These are phyloP conservation scores for Propithecus perrieri DNA, from an alignment of 2,797 vertebrate species.

Conservation along the genomic window DNA sequence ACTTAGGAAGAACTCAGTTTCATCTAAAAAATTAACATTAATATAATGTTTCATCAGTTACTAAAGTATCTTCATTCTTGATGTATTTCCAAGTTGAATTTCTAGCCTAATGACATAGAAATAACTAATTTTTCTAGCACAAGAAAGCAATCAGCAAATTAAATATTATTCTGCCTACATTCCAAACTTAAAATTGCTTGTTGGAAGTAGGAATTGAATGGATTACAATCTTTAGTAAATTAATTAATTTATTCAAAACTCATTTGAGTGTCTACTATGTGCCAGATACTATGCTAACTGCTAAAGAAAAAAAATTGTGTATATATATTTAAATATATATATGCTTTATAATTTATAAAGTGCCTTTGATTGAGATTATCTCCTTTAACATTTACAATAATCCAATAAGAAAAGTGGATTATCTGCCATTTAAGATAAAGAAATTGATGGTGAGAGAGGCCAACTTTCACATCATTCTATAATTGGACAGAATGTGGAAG, in stretches of 20 bases:
- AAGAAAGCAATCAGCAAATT: neutral
- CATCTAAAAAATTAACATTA: slow-evolving; percentile 18
- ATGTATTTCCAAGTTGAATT: slow-evolving; percentile 25
- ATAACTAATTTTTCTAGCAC: neutral
- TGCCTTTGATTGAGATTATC: neutral
- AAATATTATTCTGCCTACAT: neutral
- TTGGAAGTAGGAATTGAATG: neutral
- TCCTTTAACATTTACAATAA: neutral
- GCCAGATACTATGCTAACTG: neutral
- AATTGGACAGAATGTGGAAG: neutral
- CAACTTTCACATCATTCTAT: neutral
- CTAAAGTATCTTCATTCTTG: neutral
- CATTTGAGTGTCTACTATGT: neutral
- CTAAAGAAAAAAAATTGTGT: neutral
- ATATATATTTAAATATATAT: neutral
- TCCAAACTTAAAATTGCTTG: neutral
- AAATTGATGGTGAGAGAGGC: neutral
- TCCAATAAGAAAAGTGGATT: neutral
- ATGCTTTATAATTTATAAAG: neutral
- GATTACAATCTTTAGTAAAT: neutral
- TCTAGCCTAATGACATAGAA: neutral
- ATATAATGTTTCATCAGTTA: neutral
- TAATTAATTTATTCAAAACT: neutral
- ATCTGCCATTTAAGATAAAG: neutral
- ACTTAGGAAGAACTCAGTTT: neutral